Evolutionary conservation across 2,888 invertebrate genomes (phyloP).

Genomic region (Mayetiola destructor): DNA sequence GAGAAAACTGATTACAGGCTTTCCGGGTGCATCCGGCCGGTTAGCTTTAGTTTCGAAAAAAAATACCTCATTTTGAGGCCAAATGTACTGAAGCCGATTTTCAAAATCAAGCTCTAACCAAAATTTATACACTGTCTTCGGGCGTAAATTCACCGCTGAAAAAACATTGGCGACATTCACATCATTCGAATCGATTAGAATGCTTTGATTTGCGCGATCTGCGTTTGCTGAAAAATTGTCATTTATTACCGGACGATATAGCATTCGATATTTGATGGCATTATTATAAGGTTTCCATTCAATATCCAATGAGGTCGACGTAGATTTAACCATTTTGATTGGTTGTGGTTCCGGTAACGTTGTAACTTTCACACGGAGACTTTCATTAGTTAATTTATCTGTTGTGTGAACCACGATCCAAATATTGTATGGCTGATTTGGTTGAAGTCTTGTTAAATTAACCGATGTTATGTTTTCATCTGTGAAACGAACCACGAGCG

Average conservation of each 20-base stretch:
- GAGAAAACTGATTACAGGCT: constrained; percentile 57
- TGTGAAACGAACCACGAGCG: background rate
- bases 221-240: constrained; percentile 15
- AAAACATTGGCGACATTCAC: constrained; percentile 27
- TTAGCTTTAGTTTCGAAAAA: constrained; percentile 65
- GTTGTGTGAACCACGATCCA: constrained; percentile 63
- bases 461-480: constrained; percentile 26
- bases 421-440: constrained; percentile 53
- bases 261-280: constrained; percentile 34
- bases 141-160: constrained; percentile 39
- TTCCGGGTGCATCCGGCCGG: constrained; percentile 63
- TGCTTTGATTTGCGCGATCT: constrained; percentile 13
- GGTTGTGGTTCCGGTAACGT: constrained; percentile 60
- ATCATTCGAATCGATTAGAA: constrained; percentile 18
- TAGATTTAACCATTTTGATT: constrained; percentile 41
- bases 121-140: constrained; percentile 66
- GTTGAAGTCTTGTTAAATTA: constrained; percentile 45
- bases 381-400: constrained; percentile 48
- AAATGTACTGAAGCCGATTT: constrained; percentile 45
- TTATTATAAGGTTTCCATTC: constrained; percentile 51
- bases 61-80: constrained; percentile 58
- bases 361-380: constrained; percentile 42
- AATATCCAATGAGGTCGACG: constrained; percentile 47
- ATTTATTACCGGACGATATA: constrained; percentile 37
- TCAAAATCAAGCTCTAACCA: constrained; percentile 50